Percentiles rank a stretch among this genome's conserved stretches.
phyloP scores from a whole-genome alignment of 2,888 invertebrate species.

The Antitype chi region DNA sequence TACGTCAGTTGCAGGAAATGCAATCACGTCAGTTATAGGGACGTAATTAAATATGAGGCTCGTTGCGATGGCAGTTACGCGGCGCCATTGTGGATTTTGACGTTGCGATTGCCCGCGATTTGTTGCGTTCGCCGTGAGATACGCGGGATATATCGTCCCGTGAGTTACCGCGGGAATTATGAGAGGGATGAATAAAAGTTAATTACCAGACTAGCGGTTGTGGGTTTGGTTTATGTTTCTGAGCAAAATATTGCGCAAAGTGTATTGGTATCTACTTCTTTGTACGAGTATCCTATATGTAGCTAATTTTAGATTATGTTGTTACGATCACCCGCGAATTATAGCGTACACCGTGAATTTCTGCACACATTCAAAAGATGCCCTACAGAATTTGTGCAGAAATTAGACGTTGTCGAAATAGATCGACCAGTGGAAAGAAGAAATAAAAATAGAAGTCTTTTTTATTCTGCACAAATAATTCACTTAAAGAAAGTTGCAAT shows the following conservation, averaged over 20 bases:
- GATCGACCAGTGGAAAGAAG: not conserved
- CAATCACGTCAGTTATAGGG: conserved; percentile 86
- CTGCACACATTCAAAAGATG: not conserved
- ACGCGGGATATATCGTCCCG: conserved; percentile 15
- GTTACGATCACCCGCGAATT: conserved; percentile 46
- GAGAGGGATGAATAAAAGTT: conserved; percentile 5
- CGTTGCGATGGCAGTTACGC: conserved; percentile 72
- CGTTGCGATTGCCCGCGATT: conserved; percentile 57
- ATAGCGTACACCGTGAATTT: conserved; percentile 17
- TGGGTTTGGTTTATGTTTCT: not conserved
- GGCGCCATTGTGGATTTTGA: conserved; percentile 70
- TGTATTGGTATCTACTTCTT: not conserved
- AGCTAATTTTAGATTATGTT: conserved; percentile 49
- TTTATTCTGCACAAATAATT: not conserved
- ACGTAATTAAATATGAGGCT: conserved; percentile 86
- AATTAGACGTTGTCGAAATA: not conserved
- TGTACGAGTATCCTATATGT: not conserved
- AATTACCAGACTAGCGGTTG: not conserved
- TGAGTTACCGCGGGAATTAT: conserved; percentile 19
- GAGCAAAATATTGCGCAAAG: not conserved
- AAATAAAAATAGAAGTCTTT: not conserved
- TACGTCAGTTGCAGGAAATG: conserved; percentile 87
- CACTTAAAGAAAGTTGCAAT: too few species aligned
- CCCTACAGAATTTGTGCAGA: not conserved
- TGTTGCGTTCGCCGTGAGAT: conserved; percentile 52